These are phyloP conservation scores for Montipora cactus DNA, from an alignment of 64 coral and sea anemone species.

Conservation along the genomic window DNA sequence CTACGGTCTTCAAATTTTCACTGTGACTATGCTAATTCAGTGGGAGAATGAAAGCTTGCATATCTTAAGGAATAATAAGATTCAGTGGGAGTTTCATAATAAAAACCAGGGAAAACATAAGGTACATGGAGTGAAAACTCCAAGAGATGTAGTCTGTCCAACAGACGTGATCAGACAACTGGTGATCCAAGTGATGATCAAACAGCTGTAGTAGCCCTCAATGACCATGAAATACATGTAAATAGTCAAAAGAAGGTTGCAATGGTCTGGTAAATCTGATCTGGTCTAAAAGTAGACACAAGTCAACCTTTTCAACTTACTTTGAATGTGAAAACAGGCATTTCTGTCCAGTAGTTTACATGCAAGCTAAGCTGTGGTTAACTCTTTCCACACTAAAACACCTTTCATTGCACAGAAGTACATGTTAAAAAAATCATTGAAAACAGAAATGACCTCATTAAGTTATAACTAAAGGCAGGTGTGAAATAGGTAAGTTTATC, in stretches of 20 bases:
- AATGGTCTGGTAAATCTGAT: conserved; percentile 24
- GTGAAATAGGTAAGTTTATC: conserved; percentile 60
- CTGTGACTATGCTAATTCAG: neutral
- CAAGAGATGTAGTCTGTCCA: neutral
- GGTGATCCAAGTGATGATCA: neutral
- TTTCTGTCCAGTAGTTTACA: conserved; percentile 4
- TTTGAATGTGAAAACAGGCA: conserved; percentile 72
- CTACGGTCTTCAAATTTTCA: neutral
- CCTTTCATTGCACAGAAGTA: neutral
- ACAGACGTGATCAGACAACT: neutral
- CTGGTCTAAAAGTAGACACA: neutral
- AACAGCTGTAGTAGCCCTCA: conserved; percentile 29
- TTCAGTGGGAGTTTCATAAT: neutral
- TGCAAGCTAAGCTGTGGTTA: neutral
- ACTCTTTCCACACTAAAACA: conserved; percentile 8
- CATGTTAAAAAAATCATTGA: conserved; percentile 47
- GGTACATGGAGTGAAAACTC: neutral
- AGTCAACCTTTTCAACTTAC: conserved; percentile 50
- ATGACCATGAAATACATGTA: conserved; percentile 14
- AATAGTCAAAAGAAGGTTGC: conserved; percentile 10
- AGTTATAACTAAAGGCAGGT: conserved; percentile 1
- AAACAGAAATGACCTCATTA: conserved; percentile 85
- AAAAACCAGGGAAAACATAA: neutral
- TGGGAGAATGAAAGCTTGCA: neutral
- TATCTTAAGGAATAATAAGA: neutral